Evolutionary conservation across 2,797 vertebrate species (phyloP).

Genomic region (Champsocephalus esox): DNA sequence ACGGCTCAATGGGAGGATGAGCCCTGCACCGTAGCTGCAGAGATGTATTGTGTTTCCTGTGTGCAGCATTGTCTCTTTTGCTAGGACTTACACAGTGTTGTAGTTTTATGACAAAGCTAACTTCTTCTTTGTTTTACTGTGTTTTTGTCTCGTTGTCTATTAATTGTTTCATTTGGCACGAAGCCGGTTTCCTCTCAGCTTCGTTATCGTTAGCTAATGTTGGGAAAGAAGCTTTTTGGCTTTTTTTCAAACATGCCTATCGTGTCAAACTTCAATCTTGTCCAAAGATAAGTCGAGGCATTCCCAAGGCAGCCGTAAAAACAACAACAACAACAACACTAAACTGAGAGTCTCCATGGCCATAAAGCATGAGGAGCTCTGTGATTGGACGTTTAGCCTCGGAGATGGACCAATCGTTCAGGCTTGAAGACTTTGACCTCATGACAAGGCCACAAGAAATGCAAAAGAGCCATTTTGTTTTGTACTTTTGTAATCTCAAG

Average conservation of each 20-base stretch:
- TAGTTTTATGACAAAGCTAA: not conserved
- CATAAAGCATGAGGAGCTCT: constrained; percentile 32
- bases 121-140: not conserved
- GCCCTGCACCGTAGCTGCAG: constrained; percentile 36
- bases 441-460: constrained; percentile 57
- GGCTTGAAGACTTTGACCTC: constrained; percentile 19
- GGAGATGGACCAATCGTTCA: constrained; percentile 28
- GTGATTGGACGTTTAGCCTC: constrained; percentile 37
- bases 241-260: constrained; percentile 15
- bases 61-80: constrained; percentile 14
- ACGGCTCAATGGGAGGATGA: constrained; percentile 42
- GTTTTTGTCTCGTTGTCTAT: not conserved
- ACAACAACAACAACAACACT: constrained; percentile 31
- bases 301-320: constrained; percentile 17
- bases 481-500: not conserved
- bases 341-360: constrained; percentile 10
- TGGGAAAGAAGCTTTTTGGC: constrained; percentile 3
- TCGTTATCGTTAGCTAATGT: constrained; percentile 10
- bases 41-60: constrained; percentile 17
- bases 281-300: constrained; percentile 6
- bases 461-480: constrained; percentile 36
- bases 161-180: not conserved
- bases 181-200: not conserved
- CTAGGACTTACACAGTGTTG: not conserved
- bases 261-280: constrained; percentile 20